phyloP scores from a whole-genome alignment of 2,113 vertebrate genomes.

The Oryzias melastigma region DNA sequence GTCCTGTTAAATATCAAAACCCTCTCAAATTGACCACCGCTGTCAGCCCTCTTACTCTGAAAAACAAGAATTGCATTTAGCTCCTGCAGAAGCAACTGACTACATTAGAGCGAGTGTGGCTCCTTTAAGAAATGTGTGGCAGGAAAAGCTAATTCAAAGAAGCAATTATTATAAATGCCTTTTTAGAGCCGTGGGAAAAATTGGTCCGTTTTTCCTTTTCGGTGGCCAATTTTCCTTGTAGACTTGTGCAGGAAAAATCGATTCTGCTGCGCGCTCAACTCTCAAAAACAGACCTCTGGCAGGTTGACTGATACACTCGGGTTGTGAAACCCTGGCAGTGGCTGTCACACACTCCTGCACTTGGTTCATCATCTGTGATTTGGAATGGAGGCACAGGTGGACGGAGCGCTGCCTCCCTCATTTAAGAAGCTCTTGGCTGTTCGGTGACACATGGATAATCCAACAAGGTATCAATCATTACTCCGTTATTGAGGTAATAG shows the following conservation, averaged over 20 bases:
- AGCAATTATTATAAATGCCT: conserved; percentile 21
- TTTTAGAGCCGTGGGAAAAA: conserved; percentile 9
- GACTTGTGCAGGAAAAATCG: conserved; percentile 22
- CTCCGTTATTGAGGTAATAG: conserved; percentile 69
- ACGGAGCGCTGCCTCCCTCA: conserved; percentile 42
- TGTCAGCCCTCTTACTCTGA: conserved; percentile 26
- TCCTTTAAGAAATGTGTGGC: neutral
- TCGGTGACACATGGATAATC: conserved; percentile 71
- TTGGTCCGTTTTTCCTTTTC: conserved; percentile 17
- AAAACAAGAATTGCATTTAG: conserved; percentile 4
- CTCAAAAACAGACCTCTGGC: conserved; percentile 31
- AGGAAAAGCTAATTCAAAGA: conserved; percentile 6
- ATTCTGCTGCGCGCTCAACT: conserved; percentile 27
- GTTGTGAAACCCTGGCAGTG: conserved; percentile 9
- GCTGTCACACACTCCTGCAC: conserved; percentile 29
- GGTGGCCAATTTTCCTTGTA: conserved; percentile 22
- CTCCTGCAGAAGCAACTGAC: conserved; percentile 8
- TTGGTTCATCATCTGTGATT: conserved; percentile 55
- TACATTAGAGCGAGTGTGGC: neutral
- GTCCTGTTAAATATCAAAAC: conserved; percentile 38
- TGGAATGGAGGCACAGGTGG: conserved; percentile 49
- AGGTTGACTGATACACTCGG: conserved; percentile 35
- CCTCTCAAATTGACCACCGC: conserved; percentile 31
- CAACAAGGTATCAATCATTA: conserved; percentile 74
- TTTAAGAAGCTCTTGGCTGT: conserved; percentile 58